phyloP scores from a whole-genome alignment of 2,797 vertebrate genomes.

The Dicrostonyx torquatus region DNA sequence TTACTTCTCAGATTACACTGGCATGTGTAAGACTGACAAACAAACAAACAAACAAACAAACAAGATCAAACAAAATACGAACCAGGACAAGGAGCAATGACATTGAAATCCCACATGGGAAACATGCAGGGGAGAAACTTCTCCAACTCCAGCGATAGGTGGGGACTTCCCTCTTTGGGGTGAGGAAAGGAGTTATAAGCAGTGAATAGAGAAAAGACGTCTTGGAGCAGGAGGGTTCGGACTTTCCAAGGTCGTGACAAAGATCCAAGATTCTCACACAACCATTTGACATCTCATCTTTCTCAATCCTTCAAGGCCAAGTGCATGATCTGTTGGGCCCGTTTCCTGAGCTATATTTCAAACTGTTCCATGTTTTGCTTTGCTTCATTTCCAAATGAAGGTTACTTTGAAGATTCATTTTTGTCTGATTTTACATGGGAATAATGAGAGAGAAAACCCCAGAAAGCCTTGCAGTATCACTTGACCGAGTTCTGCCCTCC shows the following conservation, averaged over 20 bases:
- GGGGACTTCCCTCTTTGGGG: not conserved
- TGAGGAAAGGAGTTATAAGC: not conserved
- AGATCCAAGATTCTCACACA: not conserved
- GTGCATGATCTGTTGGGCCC: not conserved
- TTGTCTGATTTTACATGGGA: constrained; percentile 41
- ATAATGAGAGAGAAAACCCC: not conserved
- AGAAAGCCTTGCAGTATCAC: not conserved
- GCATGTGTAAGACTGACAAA: not conserved
- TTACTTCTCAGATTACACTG: not conserved
- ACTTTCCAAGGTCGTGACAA: not conserved
- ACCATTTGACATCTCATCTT: not conserved
- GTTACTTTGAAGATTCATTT: not conserved
- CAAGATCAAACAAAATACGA: not conserved
- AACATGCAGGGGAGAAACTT: not conserved
- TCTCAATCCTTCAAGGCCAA: not conserved
- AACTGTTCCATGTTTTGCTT: constrained; percentile 30
- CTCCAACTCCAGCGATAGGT: not conserved
- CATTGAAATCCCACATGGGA: not conserved
- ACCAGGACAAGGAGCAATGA: not conserved
- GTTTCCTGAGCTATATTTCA: constrained; percentile 17
- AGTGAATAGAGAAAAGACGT: not conserved
- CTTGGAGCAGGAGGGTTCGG: not conserved
- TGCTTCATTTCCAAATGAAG: constrained; percentile 35
- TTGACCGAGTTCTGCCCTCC: constrained; percentile 5
- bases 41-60: not conserved